phyloP scores from a whole-genome alignment of 2,113 vertebrate species.

The Pangasianodon gigas region DNA sequence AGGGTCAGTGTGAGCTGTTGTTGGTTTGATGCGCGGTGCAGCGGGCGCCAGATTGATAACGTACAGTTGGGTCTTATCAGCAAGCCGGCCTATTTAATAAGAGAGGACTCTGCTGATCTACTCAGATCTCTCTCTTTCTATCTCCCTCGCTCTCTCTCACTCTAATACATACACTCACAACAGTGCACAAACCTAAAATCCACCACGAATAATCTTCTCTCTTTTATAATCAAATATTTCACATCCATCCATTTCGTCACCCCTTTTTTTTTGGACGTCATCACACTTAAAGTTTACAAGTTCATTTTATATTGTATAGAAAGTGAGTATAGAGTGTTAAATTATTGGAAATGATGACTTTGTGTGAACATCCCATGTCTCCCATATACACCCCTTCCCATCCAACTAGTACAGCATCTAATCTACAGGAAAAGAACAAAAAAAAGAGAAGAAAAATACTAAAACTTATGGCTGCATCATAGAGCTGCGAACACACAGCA shows the following conservation, averaged over 20 bases:
- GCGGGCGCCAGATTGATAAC: slow-evolving; percentile 68
- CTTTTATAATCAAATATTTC: background rate
- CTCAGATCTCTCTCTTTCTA: background rate
- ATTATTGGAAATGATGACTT: background rate
- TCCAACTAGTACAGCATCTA: background rate
- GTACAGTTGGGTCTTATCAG: slow-evolving; percentile 68
- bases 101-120: slow-evolving; percentile 45
- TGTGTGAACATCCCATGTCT: background rate
- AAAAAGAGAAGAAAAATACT: background rate
- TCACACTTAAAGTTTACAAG: background rate
- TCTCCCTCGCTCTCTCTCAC: background rate
- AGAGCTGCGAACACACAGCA: background rate
- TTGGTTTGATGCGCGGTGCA: slow-evolving; percentile 61
- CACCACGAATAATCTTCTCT: background rate
- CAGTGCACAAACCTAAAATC: background rate
- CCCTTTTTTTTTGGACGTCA: background rate
- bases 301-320: background rate
- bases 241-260: background rate
- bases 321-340: background rate
- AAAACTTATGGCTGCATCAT: background rate
- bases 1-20: slow-evolving; percentile 59
- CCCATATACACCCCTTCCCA: background rate
- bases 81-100: slow-evolving; percentile 63
- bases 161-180: background rate
- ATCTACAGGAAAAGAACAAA: background rate